A percentile compares a stretch with the other conserved stretches of the same genome.
phyloP scores from a whole-genome alignment of 1,140 invertebrate species.

The Cotesia typhae region DNA sequence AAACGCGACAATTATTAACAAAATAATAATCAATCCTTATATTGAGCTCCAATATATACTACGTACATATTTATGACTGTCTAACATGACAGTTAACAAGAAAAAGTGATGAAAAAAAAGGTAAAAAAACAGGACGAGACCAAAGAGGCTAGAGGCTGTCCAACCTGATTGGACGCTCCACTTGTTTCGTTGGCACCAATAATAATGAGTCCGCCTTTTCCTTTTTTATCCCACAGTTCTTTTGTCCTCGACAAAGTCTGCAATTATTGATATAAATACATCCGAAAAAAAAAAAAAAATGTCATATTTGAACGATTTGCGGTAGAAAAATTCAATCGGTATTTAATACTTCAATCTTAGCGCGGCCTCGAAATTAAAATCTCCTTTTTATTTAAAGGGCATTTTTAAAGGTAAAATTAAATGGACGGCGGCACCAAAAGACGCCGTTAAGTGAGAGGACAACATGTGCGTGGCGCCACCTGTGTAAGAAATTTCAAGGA shows the following conservation, averaged over 20 bases:
- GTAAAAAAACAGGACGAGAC: conserved; percentile 32
- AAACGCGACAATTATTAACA: too few species aligned
- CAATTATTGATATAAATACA: background rate
- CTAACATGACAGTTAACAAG: conserved; percentile 25
- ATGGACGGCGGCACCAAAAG: too few species aligned
- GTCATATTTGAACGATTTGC: background rate
- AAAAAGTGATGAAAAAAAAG: conserved; percentile 37
- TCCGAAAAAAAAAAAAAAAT: background rate
- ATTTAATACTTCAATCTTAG: too few species aligned
- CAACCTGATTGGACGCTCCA: conserved; percentile 44
- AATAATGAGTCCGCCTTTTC: conserved; percentile 18
- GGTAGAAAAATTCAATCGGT: too few species aligned
- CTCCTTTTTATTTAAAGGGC: background rate
- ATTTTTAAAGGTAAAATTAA: background rate
- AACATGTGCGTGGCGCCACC: conserved; percentile 39
- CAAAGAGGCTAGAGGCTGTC: conserved; percentile 4
- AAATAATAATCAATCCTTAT: too few species aligned
- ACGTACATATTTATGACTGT: background rate
- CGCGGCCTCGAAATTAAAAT: background rate
- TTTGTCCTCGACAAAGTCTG: conserved; percentile 8
- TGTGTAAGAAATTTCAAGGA: conserved; percentile 29
- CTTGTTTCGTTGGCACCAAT: conserved; percentile 43
- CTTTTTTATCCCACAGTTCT: background rate
- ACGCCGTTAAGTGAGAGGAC: background rate
- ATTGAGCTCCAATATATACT: too few species aligned